These are phyloP conservation scores for Athripsodes cinereus DNA, from an alignment of 2,888 invertebrate species.

Conservation along the genomic window DNA sequence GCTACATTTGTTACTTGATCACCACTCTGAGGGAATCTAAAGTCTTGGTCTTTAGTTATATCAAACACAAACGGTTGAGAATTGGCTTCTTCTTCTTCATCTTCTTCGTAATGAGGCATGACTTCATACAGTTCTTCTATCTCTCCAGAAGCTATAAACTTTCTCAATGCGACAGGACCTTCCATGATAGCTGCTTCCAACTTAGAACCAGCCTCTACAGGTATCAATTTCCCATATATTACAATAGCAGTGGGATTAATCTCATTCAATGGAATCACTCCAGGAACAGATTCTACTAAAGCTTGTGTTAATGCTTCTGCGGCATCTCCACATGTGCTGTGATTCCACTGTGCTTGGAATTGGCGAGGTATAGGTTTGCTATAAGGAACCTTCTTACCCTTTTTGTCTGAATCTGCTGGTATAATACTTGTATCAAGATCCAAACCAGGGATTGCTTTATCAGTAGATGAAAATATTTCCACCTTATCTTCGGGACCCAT, in stretches of 20 bases:
- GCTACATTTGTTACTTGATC: slow-evolving; percentile 12
- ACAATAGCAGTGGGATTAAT: slow-evolving; percentile 75
- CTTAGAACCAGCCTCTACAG: slow-evolving; percentile 71
- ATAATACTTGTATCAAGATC: slow-evolving; percentile 66
- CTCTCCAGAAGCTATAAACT: slow-evolving; percentile 72
- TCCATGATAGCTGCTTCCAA: slow-evolving; percentile 70
- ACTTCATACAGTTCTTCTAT: slow-evolving; percentile 75
- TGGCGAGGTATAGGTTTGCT: slow-evolving; percentile 94
- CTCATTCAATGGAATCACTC: slow-evolving; percentile 70
- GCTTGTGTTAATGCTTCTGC: slow-evolving; percentile 65
- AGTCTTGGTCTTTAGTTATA: slow-evolving; percentile 22
- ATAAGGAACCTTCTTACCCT: slow-evolving; percentile 82
- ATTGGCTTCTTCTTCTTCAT: slow-evolving; percentile 40
- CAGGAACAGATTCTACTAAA: slow-evolving; percentile 69
- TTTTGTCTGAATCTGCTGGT: slow-evolving; percentile 64
- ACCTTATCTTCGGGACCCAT: slow-evolving; percentile 98
- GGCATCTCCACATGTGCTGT: slow-evolving; percentile 53
- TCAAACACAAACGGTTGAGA: slow-evolving; percentile 25
- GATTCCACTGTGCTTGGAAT: slow-evolving; percentile 97
- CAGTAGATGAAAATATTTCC: slow-evolving; percentile 58
- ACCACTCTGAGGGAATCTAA: slow-evolving; percentile 26
- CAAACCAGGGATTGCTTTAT: slow-evolving; percentile 76
- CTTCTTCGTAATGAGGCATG: slow-evolving; percentile 62
- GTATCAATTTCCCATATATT: slow-evolving; percentile 75
- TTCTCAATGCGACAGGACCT: slow-evolving; percentile 70